These are phyloP conservation scores for Toxotes jaculatrix DNA, from an alignment of 2,113 vertebrate genomes.

Conservation along the genomic window DNA sequence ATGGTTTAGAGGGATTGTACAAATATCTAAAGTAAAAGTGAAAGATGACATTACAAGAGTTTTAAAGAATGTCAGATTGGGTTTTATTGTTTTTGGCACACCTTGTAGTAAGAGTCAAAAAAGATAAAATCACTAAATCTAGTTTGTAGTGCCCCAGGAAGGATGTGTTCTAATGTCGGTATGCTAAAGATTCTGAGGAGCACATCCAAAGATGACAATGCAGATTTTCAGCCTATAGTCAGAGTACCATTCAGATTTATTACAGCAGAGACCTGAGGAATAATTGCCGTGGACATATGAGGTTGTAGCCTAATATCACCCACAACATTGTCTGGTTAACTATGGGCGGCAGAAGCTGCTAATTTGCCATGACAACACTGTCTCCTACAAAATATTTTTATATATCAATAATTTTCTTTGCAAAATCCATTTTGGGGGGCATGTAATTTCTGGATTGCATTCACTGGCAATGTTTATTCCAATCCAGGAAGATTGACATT, in stretches of 20 bases:
- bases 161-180: conserved; percentile 3
- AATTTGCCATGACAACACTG: not conserved
- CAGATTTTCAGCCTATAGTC: not conserved
- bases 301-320: not conserved
- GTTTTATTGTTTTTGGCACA: conserved; percentile 55
- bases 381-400: not conserved
- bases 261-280: not conserved
- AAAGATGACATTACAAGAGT: conserved; percentile 45
- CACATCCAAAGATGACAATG: conserved; percentile 30
- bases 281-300: not conserved
- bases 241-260: not conserved
- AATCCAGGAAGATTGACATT: not conserved
- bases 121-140: conserved; percentile 44
- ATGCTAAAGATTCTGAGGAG: conserved; percentile 18
- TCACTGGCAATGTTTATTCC: not conserved
- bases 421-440: not conserved
- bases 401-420: not conserved
- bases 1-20: conserved; percentile 39
- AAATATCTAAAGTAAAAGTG: conserved; percentile 50
- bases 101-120: conserved; percentile 54
- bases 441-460: not conserved
- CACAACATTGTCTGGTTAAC: not conserved
- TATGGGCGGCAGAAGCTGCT: not conserved
- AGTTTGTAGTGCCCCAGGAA: conserved; percentile 26
- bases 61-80: conserved; percentile 33